Evolutionary conservation across 2,888 invertebrate species (phyloP), one percentile per base, ranked within the genome.

Genomic region (Desoria tigrina): DNA sequence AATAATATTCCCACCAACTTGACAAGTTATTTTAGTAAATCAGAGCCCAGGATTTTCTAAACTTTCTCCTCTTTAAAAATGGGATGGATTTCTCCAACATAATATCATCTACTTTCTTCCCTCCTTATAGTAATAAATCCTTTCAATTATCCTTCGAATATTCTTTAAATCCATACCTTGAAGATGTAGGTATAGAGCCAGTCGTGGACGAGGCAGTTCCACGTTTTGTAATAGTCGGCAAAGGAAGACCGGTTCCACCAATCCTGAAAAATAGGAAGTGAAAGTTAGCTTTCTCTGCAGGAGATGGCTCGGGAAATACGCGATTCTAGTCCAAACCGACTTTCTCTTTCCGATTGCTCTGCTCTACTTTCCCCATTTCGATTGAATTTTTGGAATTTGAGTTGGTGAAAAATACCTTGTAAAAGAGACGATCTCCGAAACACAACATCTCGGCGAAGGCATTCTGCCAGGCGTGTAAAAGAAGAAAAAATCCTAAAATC

Each of bases 231-330:
- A 80, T 88, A 97, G 16, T 83, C 84, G 0, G 87, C 86, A 80
- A 88, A 94, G n/a, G 87, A 87, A 0, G 88, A 87, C 1, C 89
- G 86, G 61, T 91, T 94, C 97, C 96, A 97, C 96, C 96, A 97
- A 78, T 92, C 92, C 88, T 94, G 78, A 28, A 78, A 78, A 23
- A 62, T 57, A 54, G 24, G 9, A 58, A 68, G 21, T 55, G 42
- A 24, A 59, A 45, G 45, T 42, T 28, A 59, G 11, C 49, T 59
- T 59, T 49, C 59, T 42, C 59, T 23, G 3, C 18, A 21, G 6
- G 26, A 64, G 59, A 59, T 59, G 53, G 64, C 57, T 32, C 11
- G 2, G 7, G 24, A n/a, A 42, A 23, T 9, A 14, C 16, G 21
- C 28, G 7, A 1, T 28, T 45, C 3, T 27, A 11, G 9, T 21